These are phyloP conservation scores for Arnoldichthys spilopterus DNA, from an alignment of 2,797 vertebrate species.

Conservation along the genomic window DNA sequence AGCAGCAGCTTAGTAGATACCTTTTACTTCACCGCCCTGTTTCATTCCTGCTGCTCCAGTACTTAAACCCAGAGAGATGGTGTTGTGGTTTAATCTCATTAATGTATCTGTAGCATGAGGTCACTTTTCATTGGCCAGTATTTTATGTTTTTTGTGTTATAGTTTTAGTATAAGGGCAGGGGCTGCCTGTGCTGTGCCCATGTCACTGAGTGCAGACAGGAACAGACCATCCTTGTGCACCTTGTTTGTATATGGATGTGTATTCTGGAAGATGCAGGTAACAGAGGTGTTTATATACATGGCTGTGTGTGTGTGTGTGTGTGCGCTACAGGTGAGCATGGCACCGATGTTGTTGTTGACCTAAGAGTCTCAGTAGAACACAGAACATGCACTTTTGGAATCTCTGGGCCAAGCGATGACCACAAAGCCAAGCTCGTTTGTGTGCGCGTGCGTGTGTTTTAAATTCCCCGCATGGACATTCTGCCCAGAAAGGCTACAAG, in stretches of 20 bases:
- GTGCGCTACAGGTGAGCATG: conserved; percentile 38
- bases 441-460: conserved; percentile 12
- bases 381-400: conserved; percentile 38
- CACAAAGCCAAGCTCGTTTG: conserved; percentile 10
- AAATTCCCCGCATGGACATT: conserved; percentile 17
- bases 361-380: conserved; percentile 26
- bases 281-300: conserved; percentile 36
- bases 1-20: neutral
- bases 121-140: too few species aligned
- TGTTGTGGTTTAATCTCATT: too few species aligned
- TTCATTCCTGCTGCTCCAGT: neutral
- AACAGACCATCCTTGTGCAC: conserved; percentile 47
- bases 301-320: conserved; percentile 42
- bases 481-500: conserved; percentile 30
- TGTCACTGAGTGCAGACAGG: conserved; percentile 21
- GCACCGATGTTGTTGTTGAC: conserved; percentile 40
- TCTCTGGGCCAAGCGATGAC: conserved; percentile 11
- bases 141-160: too few species aligned
- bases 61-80: neutral
- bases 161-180: neutral
- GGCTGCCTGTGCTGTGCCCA: neutral
- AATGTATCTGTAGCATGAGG: too few species aligned
- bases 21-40: neutral
- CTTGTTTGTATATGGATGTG: conserved; percentile 27
- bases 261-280: conserved; percentile 51